These are phyloP conservation scores for Lasioglossum calceatum DNA, from an alignment of 2,888 invertebrate genomes.

Conservation along the genomic window DNA sequence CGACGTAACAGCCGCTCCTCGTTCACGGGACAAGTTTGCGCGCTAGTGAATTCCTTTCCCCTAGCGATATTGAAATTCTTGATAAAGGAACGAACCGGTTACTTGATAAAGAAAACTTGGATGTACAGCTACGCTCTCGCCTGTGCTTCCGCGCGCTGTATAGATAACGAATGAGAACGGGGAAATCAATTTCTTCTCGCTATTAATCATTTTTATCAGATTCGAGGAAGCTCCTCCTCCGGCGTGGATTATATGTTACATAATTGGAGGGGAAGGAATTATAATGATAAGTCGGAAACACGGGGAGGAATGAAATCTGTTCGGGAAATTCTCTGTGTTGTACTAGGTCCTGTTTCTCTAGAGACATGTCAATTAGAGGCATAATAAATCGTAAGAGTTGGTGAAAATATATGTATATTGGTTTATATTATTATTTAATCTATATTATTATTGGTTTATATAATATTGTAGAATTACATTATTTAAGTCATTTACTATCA, in stretches of 20 bases:
- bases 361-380: background rate
- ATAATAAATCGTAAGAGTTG: background rate
- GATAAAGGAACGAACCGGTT: conserved; percentile 7
- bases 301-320: background rate
- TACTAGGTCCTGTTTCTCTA: background rate
- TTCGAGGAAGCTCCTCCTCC: background rate
- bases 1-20: background rate
- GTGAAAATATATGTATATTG: background rate
- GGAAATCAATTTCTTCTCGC: conserved; percentile 5
- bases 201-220: conserved; percentile 20
- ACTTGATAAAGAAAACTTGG: conserved; percentile 16
- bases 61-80: conserved; percentile 45
- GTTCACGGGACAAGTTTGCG: conserved; percentile 5
- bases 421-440: no score
- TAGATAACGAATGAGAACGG: background rate
- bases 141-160: background rate
- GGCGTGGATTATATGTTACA: background rate
- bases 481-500: background rate
- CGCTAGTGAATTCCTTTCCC: conserved; percentile 1
- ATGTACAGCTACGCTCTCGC: background rate
- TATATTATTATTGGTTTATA: background rate
- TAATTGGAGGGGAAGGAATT: conserved; percentile 13
- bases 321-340: background rate
- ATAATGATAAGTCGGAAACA: background rate
- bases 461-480: background rate